phyloP scores from a whole-genome alignment of 2,113 vertebrate species.

The Butastur rufipennis region DNA sequence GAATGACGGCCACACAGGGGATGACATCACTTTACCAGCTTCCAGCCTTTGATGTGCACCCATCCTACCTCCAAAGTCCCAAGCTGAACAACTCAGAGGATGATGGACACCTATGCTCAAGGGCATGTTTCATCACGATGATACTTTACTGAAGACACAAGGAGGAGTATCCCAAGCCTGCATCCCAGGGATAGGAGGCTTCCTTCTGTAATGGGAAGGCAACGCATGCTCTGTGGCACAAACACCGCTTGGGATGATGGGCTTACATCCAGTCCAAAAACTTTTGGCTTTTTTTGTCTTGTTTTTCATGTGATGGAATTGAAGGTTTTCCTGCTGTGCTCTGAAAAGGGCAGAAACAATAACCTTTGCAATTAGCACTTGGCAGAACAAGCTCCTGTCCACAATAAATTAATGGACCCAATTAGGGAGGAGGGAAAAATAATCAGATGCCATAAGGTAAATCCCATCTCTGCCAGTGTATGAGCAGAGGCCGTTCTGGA shows the following conservation, averaged over 20 bases:
- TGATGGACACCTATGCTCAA: background rate
- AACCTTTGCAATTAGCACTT: constrained; percentile 59
- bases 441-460: background rate
- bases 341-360: constrained; percentile 41
- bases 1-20: background rate
- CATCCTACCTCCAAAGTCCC: background rate
- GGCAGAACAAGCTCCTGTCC: constrained; percentile 41
- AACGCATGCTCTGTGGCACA: background rate
- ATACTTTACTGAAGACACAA: background rate
- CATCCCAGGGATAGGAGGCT: background rate
- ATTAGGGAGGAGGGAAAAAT: background rate
- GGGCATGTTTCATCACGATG: accelerated
- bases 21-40: background rate
- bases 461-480: background rate
- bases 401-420: constrained; percentile 27
- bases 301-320: background rate
- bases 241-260: accelerated
- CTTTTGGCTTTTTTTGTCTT: background rate
- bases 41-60: background rate
- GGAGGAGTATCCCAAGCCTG: background rate
- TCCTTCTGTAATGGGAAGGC: background rate
- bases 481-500: background rate
- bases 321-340: constrained; percentile 37
- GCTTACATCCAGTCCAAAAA: background rate
- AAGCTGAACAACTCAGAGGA: background rate